Base-by-base conservation (phyloP, 2,113 vertebrate species). In the Gadus macrocephalus region DNA sequence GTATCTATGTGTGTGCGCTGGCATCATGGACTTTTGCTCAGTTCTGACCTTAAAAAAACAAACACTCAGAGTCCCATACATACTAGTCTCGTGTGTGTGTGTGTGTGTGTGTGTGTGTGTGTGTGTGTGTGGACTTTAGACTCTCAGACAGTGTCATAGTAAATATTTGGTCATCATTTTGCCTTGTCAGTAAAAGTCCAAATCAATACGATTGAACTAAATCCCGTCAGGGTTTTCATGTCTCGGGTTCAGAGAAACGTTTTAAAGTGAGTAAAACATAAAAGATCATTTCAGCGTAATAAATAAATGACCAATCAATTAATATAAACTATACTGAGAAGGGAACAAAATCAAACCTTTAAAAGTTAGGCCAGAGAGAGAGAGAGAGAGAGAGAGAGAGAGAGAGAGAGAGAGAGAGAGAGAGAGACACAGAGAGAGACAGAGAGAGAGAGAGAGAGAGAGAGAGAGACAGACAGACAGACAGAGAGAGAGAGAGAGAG, bases 121-220 rank as follows among this genome's bases (percentile, higher is more conserved):
- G 55, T 58, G 55, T 58, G 55, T 58, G 55, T 58, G 55, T 58
- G 55, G 55, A 58, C 55, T 58, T 58, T 58, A n/a, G 42, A 49
- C 42, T 11, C 42, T 49, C 42, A 49, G 42, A 49, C 7, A 31
- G 62, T 63, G 15, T 63, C 27, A 17, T 2, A 42, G 66, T 55
- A 55, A 67, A 67, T 69, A 67, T 73, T 49, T 71, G 42, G 15
- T 38, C n/a, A 53, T 31, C 22, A n/a, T 22, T 63, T 19, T 22
- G 28, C 59, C 27, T 38, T 27, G 31, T 62, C 35, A 70, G n/a
- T 74, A 17, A 73, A 63, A 49, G 12, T 11, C 42, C 8, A 49
- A 49, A 49, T 49, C 42, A 49, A 49, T 49, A 49, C 42, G 4
- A 35, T 49, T 12, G 5, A 49, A 49, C 8, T 12, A 14, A 49